Evolutionary conservation across 2,888 invertebrate genomes (phyloP), one percentile per base, ranked within the genome.

Genomic region (Drosophila kuntzei): DNA sequence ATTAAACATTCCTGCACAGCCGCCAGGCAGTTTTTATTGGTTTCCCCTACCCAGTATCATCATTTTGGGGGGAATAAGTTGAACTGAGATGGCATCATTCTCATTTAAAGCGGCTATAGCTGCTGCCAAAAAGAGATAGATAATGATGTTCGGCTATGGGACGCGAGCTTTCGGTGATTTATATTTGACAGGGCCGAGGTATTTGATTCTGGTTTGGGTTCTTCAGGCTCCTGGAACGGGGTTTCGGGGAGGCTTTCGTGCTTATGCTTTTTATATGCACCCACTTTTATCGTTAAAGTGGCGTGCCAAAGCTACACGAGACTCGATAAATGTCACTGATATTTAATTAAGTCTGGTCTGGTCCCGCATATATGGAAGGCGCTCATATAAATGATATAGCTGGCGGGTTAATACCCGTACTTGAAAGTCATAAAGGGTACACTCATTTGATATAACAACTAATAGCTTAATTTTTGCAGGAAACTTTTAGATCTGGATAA

Each of bases 1-100:
- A 89, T 88, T 90, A 90, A 88, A 89, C 89, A 87, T 89, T 88
- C 90, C 90, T 89, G 79, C 88, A 86, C 89, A 90, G 89, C 72
- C 89, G 83, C 79, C 79, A 61, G 65, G 36, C 59, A 70, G 50
- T 61, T 59, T 76, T 79, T 76, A 70, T 76, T 78, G 69, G 74
- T 27, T 58, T 66, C 57, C 57, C 62, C 50, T 27, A 43, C 51
- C 20, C 44, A 44, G 39, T 41, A 11, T 16, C 49, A 9, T 41
- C 34, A 49, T 18, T 20, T 11, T 16, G 27, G 9, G 7, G 7
- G 46, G 29, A 36, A 16, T 36, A 18, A 25, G 49, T 41, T 37
- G 29, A 34, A 67, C 51, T 14, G 51, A 55, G 50, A 60, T n/a
- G 44, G 44, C 55, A 54, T 12, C 44, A 53, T 22, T 16, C 16